phyloP scores from a whole-genome alignment of 2,797 vertebrate species.

The Pelochelys cantorii region DNA sequence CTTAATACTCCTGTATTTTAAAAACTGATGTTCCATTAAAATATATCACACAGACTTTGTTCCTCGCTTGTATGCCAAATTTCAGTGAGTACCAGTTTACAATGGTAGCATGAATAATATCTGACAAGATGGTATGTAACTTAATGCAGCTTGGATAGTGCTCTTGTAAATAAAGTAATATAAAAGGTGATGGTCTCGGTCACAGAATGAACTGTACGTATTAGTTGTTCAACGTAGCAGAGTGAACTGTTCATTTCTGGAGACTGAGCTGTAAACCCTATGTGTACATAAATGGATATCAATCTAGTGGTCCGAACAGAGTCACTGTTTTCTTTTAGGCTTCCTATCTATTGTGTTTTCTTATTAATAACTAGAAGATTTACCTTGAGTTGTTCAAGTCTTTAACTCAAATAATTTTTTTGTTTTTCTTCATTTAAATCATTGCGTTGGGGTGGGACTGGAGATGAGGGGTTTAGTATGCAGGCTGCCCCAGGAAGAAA shows the following conservation, averaged over 20 bases:
- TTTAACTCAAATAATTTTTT: too few relatives aligned
- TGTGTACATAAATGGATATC: neutral
- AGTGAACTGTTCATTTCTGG: neutral
- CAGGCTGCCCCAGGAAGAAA: too few relatives aligned
- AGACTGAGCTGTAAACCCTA: neutral
- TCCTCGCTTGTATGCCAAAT: neutral
- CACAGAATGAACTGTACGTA: neutral
- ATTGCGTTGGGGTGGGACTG: too few relatives aligned
- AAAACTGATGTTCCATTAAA: neutral
- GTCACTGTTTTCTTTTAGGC: neutral
- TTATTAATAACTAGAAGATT: neutral
- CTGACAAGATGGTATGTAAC: neutral
- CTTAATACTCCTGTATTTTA: neutral
- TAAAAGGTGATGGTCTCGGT: neutral
- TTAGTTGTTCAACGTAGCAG: slow-evolving; percentile 18
- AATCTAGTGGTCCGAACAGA: neutral
- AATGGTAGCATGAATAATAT: neutral
- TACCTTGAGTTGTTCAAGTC: too few relatives aligned
- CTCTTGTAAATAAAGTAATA: neutral
- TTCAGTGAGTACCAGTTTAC: neutral
- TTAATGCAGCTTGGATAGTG: neutral
- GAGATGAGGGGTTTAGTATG: too few relatives aligned
- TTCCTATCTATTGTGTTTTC: neutral
- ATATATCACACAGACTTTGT: neutral
- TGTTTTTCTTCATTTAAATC: too few relatives aligned